Conservation (phyloP, 2,888 invertebrate species). For the Melolontha melolontha region DNA sequence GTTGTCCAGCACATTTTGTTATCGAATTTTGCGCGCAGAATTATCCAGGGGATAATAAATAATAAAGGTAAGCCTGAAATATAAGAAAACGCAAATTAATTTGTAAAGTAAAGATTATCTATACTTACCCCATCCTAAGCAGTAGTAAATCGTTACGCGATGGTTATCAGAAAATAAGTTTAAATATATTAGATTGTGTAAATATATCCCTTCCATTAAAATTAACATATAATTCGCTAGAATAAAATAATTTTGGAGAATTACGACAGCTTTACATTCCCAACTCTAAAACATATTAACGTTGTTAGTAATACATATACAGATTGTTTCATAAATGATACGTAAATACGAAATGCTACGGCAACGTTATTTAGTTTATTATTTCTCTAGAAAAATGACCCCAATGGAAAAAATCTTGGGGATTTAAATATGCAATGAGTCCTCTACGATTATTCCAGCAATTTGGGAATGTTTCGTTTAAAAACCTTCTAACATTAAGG, state of each 20-base stretch:
- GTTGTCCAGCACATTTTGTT: conserved; percentile 73
- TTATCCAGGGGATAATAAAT: conserved; percentile 72
- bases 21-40: conserved; percentile 67
- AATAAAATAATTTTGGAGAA: conserved; percentile 73
- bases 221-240: conserved; percentile 78
- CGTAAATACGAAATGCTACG: too few species aligned
- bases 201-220: conserved; percentile 77
- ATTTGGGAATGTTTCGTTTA: too few species aligned
- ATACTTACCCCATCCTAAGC: conserved; percentile 75
- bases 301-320: too few species aligned
- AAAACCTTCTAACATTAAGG: too few species aligned
- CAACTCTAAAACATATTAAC: conserved; percentile 67
- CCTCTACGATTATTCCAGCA: too few species aligned
- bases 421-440: too few species aligned
- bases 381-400: too few species aligned
- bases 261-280: conserved; percentile 74
- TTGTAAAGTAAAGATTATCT: conserved; percentile 12
- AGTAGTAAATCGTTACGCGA: conserved; percentile 70
- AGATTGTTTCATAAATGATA: too few species aligned
- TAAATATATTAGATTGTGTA: conserved; percentile 76
- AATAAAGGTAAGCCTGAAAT: conserved; percentile 68
- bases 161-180: conserved; percentile 74
- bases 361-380: too few species aligned
- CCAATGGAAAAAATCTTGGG: too few species aligned
- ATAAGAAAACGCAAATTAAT: background rate